Evolutionary conservation across 1,140 invertebrate genomes (phyloP), one percentile per base, ranked within the genome.

Genomic region (Lasioglossum baleicum): DNA sequence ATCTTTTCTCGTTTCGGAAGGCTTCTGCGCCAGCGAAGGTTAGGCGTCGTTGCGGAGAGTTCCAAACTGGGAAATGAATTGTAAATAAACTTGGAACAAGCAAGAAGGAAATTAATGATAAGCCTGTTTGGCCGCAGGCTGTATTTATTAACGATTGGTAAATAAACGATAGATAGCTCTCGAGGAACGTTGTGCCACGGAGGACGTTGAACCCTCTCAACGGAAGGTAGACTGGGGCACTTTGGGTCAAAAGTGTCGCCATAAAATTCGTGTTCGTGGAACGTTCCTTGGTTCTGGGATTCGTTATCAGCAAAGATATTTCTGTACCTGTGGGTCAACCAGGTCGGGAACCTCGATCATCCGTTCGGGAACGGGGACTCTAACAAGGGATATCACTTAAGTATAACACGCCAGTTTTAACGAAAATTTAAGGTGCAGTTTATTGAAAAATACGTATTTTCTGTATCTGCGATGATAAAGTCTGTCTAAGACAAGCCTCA

Each of bases 241-340:
- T 58, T 67, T 64, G 79, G 79, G 71, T 79, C 70, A 60, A 60
- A 83, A 83, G 66, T 70, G 66, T 84, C 61, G 70, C 53, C 75
- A 56, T 44, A 63, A 73, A 66, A 53, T 74, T 51, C 61, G 60
- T 67, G 68, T 83, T 79, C 53, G 40, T 75, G 13, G 26, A 83
- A 83, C 68, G 67, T 22, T 22, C 58, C 31, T 65, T 20, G 22
- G 44, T 44, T 31, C 17, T 70, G 70, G 78, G 48, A 58, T 71
- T 80, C 61, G 75, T 84, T 83, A 80, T 83, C 71, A 82, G n/a
- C 15, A 7, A 69, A 67, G 72, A 83, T 63, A 53, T 64, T 72
- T 64, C 63, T 70, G 26, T 68, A 48, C 22, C 51, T 70, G 56
- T 77, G 42, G 75, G 75, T 77, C 75, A 77, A 40, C 22, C 11